A percentile compares a stretch with the other conserved stretches of the same genome.
Conservation (phyloP, 1,140 invertebrate species). For the Lepidurus packardi region DNA sequence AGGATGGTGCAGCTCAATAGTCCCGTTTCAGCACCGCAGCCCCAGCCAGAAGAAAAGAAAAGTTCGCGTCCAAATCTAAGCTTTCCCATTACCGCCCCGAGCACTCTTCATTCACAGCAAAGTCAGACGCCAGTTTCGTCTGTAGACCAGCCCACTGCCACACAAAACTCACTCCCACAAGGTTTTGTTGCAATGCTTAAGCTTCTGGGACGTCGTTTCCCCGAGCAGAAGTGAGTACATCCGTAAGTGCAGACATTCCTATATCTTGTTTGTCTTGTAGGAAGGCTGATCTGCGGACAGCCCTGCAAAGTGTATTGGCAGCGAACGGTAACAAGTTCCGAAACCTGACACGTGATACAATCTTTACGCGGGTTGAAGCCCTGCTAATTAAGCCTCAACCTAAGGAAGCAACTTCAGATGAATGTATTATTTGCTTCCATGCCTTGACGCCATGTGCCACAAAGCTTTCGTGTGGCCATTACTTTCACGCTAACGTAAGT, state of each 20-base stretch:
- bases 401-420: not conserved
- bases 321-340: not conserved
- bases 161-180: not conserved
- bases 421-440: conserved; percentile 10
- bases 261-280: not conserved
- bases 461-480: not conserved
- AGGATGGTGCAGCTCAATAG: not conserved
- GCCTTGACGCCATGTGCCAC: not conserved
- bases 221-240: not conserved
- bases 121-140: not conserved
- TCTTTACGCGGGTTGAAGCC: not conserved
- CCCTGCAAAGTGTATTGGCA: not conserved
- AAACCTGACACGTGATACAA: not conserved
- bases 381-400: not conserved
- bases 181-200: not conserved
- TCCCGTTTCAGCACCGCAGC: not conserved
- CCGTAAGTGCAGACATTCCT: not conserved
- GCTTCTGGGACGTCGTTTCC: not conserved
- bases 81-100: too few species aligned
- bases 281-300: not conserved
- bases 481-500: not conserved
- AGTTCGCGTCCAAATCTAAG: not conserved
- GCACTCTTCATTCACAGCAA: not conserved
- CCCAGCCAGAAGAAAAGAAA: not conserved
- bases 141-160: not conserved